A percentile compares a stretch with the other conserved stretches of the same genome.
Evolutionary conservation across 2,113 vertebrate species (phyloP).

Genomic region (Mus pahari): DNA sequence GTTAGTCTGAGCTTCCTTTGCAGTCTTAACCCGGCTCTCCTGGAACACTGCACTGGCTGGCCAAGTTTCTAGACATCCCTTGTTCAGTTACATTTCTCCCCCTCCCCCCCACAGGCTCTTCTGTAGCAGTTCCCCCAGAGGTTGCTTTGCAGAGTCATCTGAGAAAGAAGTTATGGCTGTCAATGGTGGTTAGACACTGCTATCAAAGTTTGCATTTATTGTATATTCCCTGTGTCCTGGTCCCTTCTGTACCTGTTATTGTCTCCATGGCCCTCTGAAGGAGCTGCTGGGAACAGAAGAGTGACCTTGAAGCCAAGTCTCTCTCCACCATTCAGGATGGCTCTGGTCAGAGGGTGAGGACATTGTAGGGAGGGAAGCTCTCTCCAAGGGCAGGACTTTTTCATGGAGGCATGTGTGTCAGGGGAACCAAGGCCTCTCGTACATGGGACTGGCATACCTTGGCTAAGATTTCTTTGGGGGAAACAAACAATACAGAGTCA

Average conservation of each 20-base stretch:
- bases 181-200: background rate
- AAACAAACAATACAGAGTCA: background rate
- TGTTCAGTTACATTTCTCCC: background rate
- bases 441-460: background rate
- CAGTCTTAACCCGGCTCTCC: background rate
- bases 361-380: background rate
- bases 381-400: background rate
- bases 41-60: background rate
- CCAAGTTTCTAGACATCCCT: background rate
- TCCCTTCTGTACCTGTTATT: background rate
- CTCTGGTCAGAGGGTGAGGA: background rate
- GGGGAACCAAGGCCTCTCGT: background rate
- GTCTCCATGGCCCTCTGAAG: background rate
- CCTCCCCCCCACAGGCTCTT: background rate
- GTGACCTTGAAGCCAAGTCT: background rate
- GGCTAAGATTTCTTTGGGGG: background rate
- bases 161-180: background rate
- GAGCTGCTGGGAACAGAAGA: background rate
- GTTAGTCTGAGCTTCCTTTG: background rate
- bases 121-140: background rate
- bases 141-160: background rate
- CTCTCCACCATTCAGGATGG: background rate
- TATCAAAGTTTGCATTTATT: constrained; percentile 1
- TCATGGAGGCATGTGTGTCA: background rate
- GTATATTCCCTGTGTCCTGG: background rate